Conservation (phyloP, 2,797 vertebrate species). For the Hippopotamyrus pictus region DNA sequence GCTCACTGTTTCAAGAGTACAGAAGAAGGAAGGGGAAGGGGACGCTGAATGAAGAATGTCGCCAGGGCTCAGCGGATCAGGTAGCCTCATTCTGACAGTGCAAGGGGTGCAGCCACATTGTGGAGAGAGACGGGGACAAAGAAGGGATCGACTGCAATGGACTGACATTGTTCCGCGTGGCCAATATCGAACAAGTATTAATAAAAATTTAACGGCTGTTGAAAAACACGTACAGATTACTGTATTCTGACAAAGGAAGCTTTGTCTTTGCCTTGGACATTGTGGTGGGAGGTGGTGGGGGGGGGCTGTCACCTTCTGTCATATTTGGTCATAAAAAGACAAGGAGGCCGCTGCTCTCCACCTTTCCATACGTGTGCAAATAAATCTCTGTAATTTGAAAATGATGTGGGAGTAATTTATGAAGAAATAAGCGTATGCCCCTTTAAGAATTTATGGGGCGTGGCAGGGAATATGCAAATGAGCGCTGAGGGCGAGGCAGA, state of each 20-base stretch:
- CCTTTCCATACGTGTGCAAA: constrained; percentile 68
- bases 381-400: constrained; percentile 83
- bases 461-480: constrained; percentile 69
- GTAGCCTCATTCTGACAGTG: constrained; percentile 65
- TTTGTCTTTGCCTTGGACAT: constrained; percentile 57
- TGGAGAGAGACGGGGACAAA: neutral
- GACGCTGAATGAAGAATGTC: constrained; percentile 78
- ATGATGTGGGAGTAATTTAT: constrained; percentile 77
- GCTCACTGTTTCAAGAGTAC: constrained; percentile 85
- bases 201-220: constrained; percentile 88
- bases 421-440: constrained; percentile 65
- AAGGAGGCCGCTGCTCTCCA: constrained; percentile 37
- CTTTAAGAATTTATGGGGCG: constrained; percentile 62
- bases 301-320: constrained; percentile 61
- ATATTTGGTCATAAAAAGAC: constrained; percentile 70
- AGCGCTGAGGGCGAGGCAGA: constrained; percentile 48
- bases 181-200: constrained; percentile 85
- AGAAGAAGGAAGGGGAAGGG: no score
- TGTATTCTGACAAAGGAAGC: constrained; percentile 72
- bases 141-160: neutral
- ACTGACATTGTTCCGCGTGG: constrained; percentile 70
- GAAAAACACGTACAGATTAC: constrained; percentile 81
- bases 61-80: constrained; percentile 76
- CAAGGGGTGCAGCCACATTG: constrained; percentile 36
- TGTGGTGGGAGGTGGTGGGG: constrained; percentile 65